Percentiles rank a stretch among this genome's conserved stretches.
Evolutionary conservation across 92 coral and sea anemone genomes (phyloP).

Genomic region (Epizoanthus stellaris): DNA sequence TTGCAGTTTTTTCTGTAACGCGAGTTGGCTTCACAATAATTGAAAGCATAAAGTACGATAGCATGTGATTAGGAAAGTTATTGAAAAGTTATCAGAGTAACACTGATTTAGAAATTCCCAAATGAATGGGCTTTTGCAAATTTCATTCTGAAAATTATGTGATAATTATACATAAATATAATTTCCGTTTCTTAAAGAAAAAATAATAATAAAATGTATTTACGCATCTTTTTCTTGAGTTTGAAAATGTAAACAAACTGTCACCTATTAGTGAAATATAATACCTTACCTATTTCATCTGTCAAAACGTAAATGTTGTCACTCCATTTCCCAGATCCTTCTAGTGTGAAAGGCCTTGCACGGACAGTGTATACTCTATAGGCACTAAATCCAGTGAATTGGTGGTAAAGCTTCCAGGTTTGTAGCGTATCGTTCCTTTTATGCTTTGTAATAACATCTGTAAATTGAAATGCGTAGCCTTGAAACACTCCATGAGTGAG

Average conservation of each 20-base stretch:
- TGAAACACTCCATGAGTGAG: conserved; percentile 34
- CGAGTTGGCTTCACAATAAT: background rate
- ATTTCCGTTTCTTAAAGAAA: too few relatives aligned
- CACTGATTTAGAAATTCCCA: too few relatives aligned
- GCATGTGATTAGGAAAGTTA: conserved; percentile 4
- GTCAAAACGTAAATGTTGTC: conserved; percentile 29
- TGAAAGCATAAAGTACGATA: conserved; percentile 10
- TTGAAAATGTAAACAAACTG: too few relatives aligned
- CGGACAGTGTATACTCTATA: background rate
- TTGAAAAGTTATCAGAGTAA: background rate
- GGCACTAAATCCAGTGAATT: background rate
- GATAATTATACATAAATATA: too few relatives aligned
- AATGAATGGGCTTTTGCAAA: too few relatives aligned
- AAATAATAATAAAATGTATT: too few relatives aligned
- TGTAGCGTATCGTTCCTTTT: background rate
- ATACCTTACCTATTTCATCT: conserved; percentile 16
- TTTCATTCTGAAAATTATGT: too few relatives aligned
- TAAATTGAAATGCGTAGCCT: conserved; percentile 3
- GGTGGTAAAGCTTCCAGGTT: conserved; percentile 5
- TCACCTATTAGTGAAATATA: too few relatives aligned
- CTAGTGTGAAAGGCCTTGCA: conserved; percentile 31
- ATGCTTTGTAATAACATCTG: background rate
- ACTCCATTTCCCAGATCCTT: conserved; percentile 44
- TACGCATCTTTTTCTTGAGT: too few relatives aligned
- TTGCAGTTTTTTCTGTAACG: background rate